Conservation (phyloP, 2,113 vertebrate genomes). For the Nanorana parkeri region DNA sequence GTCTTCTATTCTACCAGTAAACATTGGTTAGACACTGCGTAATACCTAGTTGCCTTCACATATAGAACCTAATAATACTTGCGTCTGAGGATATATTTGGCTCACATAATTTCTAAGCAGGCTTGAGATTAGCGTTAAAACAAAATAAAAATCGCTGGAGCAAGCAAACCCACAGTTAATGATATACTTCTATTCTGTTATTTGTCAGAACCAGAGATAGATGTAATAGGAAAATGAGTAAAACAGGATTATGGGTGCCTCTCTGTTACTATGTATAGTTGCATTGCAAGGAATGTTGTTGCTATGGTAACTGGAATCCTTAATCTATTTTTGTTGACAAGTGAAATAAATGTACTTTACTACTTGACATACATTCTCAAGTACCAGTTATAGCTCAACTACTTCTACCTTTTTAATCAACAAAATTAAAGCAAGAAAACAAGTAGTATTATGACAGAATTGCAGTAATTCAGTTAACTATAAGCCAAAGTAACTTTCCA, state of each 20-base stretch:
- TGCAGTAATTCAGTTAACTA: not conserved
- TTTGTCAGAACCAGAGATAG: too few relatives aligned
- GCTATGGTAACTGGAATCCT: conserved; percentile 38
- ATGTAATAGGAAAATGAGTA: conserved; percentile 21
- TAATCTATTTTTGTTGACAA: conserved; percentile 52
- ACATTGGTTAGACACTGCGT: too few relatives aligned
- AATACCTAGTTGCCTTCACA: too few relatives aligned
- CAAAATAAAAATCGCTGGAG: too few relatives aligned
- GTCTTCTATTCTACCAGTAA: too few relatives aligned
- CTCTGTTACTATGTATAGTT: conserved; percentile 38
- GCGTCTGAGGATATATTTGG: too few relatives aligned
- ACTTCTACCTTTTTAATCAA: conserved; percentile 1
- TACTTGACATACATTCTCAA: conserved; percentile 6
- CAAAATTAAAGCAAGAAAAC: conserved; percentile 10
- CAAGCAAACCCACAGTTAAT: too few relatives aligned
- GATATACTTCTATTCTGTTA: too few relatives aligned
- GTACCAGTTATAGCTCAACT: conserved; percentile 5
- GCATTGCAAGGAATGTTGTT: conserved; percentile 28
- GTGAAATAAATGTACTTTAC: conserved; percentile 25
- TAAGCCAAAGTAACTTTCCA: not conserved
- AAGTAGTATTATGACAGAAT: not conserved
- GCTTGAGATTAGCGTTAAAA: too few relatives aligned
- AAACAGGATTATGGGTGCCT: not conserved
- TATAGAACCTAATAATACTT: too few relatives aligned
- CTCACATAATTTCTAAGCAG: too few relatives aligned